phyloP scores from a whole-genome alignment of 2,113 vertebrate species.

The Mobula birostris region DNA sequence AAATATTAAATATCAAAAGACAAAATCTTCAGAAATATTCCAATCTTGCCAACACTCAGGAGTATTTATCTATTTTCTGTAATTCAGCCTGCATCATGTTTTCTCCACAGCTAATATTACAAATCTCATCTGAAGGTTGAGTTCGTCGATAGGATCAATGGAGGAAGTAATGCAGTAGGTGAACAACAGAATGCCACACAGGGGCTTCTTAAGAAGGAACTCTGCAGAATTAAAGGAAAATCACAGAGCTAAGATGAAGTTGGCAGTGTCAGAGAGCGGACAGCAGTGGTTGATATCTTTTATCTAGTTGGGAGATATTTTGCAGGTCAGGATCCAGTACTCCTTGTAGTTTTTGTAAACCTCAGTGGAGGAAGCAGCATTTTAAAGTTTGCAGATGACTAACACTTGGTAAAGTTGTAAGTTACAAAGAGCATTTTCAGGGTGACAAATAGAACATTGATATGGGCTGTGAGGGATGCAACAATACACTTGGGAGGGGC shows the following conservation, averaged over 20 bases:
- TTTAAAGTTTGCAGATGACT: neutral
- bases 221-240: too few relatives aligned
- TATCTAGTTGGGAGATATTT: too few relatives aligned
- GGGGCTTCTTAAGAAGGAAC: too few relatives aligned
- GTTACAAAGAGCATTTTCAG: too few relatives aligned
- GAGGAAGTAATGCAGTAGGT: neutral
- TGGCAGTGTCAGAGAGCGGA: too few relatives aligned
- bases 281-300: too few relatives aligned
- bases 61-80: neutral
- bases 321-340: neutral
- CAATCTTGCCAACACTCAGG: neutral
- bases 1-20: neutral
- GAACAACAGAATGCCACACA: too few relatives aligned
- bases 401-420: too few relatives aligned
- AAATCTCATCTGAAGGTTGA: neutral
- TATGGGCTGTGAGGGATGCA: too few relatives aligned
- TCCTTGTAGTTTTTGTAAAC: neutral
- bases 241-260: too few relatives aligned
- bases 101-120: neutral
- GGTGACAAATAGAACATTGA: too few relatives aligned
- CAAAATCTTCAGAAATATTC: neutral
- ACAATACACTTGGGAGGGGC: too few relatives aligned
- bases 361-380: neutral
- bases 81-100: neutral
- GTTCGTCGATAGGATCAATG: neutral